These are phyloP conservation scores for Lepisosteus oculatus DNA, from an alignment of 2,113 vertebrate species.

Conservation along the genomic window DNA sequence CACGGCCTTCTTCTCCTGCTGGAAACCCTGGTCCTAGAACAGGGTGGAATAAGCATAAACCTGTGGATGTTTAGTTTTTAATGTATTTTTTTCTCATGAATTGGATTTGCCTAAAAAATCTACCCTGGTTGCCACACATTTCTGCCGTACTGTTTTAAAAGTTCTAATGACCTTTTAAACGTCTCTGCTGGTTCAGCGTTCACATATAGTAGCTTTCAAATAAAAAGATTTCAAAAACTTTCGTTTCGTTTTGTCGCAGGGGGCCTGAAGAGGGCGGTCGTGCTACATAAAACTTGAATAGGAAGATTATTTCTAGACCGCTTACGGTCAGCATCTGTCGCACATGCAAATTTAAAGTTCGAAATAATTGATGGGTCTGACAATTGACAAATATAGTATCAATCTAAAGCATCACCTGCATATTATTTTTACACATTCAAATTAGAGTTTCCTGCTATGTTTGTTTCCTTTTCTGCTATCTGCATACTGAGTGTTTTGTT, in stretches of 20 bases:
- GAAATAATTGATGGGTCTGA: background rate
- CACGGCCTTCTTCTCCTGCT: too few relatives aligned
- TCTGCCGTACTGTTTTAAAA: too few relatives aligned
- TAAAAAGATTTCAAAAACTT: too few relatives aligned
- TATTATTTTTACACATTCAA: constrained; percentile 45
- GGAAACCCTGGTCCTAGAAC: too few relatives aligned
- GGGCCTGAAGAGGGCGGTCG: background rate
- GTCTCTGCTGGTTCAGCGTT: too few relatives aligned
- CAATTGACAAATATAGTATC: background rate
- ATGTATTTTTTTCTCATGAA: too few relatives aligned
- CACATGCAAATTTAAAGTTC: background rate
- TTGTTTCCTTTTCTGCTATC: background rate
- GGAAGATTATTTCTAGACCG: background rate
- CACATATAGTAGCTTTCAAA: too few relatives aligned
- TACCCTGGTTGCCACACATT: too few relatives aligned
- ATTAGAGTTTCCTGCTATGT: constrained; percentile 15
- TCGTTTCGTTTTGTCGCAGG: background rate
- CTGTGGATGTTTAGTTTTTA: too few relatives aligned
- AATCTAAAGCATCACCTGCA: constrained; percentile 4
- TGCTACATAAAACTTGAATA: background rate
- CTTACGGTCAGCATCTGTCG: background rate
- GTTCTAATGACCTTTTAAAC: too few relatives aligned
- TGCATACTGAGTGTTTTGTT: constrained; percentile 37
- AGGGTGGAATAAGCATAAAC: too few relatives aligned
- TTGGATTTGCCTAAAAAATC: too few relatives aligned